Base-by-base conservation (phyloP, 2,113 vertebrate genomes). In the Calyptomena viridis region DNA sequence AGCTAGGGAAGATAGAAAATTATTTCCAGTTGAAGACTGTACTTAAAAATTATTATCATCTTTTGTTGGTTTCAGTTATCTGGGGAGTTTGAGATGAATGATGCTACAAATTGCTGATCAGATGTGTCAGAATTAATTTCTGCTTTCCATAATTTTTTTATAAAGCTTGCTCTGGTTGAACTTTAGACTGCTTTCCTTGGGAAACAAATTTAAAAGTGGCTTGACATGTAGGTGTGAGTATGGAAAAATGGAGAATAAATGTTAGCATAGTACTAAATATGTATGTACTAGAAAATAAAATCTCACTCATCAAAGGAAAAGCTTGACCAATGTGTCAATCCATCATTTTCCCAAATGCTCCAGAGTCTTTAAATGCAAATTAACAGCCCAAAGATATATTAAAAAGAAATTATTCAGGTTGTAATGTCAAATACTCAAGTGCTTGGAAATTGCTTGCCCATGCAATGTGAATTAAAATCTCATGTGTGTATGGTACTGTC, bases 111-210 rank as follows among this genome's bases (percentile, higher is more conserved):
- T 96, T 95, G 90, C 95, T 97, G 95, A 97, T 98, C 88, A 69
- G 91, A 94, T 96, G 56, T 97, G 96, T 98, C 94, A 97, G 91
- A 96, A 96, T 94, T 97, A 96, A 97, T 97, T 97, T 96, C 95
- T 96, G 55, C 77, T 97, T 96, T 96, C 94, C 80, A 59, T 76
- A 92, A 4, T 79, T 93, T 93, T 93, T 94, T 90, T 56, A 44
- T 84, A 80, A 95, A 94, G 31, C 40, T 94, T 90, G 27, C 19
- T 92, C 50, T 89, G 56, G 22, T 93, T 97, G 95, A 97, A 97
- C 95, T 95, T 95, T 91, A 63, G 68, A 73, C 71, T 94, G 64
- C 66, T 96, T 97, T 97, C 77, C 80, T 94, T 86, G 95, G 89
- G 84, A 96, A 93, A 91, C 96, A 93, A 91, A 82, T 96, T 94